Percentiles rank a stretch among this genome's conserved stretches.
phyloP scores from a whole-genome alignment of 2,797 vertebrate genomes.

The Mallotus villosus region DNA sequence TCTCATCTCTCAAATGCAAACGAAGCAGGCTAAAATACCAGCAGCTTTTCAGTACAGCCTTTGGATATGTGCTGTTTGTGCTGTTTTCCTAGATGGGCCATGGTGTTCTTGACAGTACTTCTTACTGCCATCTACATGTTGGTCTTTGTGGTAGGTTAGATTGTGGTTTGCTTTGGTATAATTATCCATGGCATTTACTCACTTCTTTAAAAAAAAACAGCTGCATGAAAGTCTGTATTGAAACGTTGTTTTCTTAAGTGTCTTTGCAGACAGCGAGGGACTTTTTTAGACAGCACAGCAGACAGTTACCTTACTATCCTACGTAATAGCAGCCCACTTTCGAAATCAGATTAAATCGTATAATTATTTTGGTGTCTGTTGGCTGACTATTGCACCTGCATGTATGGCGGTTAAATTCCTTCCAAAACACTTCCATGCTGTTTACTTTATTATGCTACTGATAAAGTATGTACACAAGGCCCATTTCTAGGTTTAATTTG shows the following conservation, averaged over 20 bases:
- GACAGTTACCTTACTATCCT: not conserved
- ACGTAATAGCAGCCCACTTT: too few species aligned
- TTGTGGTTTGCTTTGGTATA: slow-evolving; percentile 15
- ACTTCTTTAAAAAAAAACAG: slow-evolving; percentile 19
- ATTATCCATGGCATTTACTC: slow-evolving; percentile 31
- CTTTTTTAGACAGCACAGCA: slow-evolving; percentile 8
- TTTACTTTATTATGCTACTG: slow-evolving; percentile 6
- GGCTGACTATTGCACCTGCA: not conserved
- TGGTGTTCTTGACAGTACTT: slow-evolving; percentile 1
- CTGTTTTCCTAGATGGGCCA: slow-evolving; percentile 6
- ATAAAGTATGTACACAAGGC: slow-evolving; percentile 38
- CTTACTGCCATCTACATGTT: slow-evolving; percentile 5
- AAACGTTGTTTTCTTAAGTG: slow-evolving; percentile 9
- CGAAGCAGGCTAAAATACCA: not conserved
- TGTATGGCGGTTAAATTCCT: not conserved
- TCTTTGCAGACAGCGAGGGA: not conserved
- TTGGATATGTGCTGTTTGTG: slow-evolving; percentile 1
- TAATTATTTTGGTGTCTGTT: not conserved
- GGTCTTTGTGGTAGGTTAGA: slow-evolving; percentile 12
- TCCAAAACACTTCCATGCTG: slow-evolving; percentile 3
- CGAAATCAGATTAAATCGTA: not conserved
- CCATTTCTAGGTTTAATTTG: not conserved
- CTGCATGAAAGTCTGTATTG: slow-evolving; percentile 10
- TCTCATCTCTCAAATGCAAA: not conserved
- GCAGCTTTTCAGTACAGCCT: slow-evolving; percentile 17